Percentiles rank a stretch among this genome's conserved stretches.
Evolutionary conservation across 2,888 invertebrate genomes (phyloP).

Genomic region (Synanthedon tipuliformis): DNA sequence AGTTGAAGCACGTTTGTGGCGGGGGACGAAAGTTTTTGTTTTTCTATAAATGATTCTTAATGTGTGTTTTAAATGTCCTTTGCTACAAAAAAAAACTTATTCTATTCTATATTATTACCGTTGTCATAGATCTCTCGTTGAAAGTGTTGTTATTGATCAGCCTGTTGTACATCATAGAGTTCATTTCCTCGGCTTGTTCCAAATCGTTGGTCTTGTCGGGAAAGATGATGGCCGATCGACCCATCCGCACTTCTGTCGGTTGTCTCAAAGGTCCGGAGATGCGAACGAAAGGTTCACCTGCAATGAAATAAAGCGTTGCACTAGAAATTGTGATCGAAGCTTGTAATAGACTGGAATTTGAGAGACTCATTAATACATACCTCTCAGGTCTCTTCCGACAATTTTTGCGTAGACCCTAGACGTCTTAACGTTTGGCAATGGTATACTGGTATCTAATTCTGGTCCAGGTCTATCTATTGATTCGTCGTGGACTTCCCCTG

Average conservation of each 20-base stretch:
- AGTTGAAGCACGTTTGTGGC: no score
- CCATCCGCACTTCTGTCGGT: constrained; percentile 32
- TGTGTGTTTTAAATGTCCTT: no score
- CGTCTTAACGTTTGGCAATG: constrained; percentile 34
- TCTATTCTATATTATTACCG: constrained; percentile 28
- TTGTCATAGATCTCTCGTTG: constrained; percentile 36
- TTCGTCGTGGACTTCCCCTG: constrained; percentile 22
- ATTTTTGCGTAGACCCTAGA: constrained; percentile 49
- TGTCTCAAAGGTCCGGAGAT: constrained; percentile 40
- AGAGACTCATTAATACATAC: constrained; percentile 16
- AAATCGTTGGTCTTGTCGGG: constrained; percentile 36
- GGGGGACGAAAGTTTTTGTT: no score
- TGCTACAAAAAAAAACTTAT: no score
- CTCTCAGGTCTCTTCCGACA: constrained; percentile 47
- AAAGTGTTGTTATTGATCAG: constrained; percentile 11
- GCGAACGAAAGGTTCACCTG: constrained; percentile 55
- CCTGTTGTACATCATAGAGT: constrained; percentile 22
- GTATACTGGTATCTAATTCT: constrained; percentile 34
- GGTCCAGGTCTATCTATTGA: constrained; percentile 10
- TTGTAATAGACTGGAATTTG: no score
- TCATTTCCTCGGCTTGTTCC: constrained; percentile 31
- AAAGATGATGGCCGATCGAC: constrained; percentile 40
- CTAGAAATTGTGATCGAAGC: no score
- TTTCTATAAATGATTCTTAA: no score
- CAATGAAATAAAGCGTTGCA: no score